phyloP scores from a whole-genome alignment of 2,888 invertebrate species.

The Camptogramma bilineatum region DNA sequence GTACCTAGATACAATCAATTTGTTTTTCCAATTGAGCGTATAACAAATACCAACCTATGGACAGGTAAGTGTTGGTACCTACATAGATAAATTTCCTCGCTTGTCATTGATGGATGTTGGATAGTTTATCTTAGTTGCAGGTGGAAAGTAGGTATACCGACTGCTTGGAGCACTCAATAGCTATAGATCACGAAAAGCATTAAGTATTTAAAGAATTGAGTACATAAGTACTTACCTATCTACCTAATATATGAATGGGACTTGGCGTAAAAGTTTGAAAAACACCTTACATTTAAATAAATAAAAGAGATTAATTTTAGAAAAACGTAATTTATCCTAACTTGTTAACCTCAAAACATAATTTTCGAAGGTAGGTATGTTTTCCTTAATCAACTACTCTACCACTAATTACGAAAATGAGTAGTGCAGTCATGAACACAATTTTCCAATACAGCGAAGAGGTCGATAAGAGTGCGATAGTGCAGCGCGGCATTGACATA shows the following conservation, averaged over 20 bases:
- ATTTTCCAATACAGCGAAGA: conserved; percentile 72
- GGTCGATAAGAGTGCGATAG: conserved; percentile 79
- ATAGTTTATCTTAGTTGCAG: conserved; percentile 35
- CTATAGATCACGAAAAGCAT: not conserved
- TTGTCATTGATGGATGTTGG: conserved; percentile 37
- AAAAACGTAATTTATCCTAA: too few species aligned
- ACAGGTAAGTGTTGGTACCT: conserved; percentile 1
- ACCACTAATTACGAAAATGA: conserved; percentile 22
- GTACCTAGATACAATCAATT: conserved; percentile 4
- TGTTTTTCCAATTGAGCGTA: conserved; percentile 7
- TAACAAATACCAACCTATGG: not conserved
- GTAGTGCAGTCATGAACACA: conserved; percentile 44
- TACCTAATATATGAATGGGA: too few species aligned
- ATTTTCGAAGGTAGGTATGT: conserved; percentile 2
- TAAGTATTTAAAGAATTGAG: not conserved
- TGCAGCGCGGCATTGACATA: conserved; percentile 80
- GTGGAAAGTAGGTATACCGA: not conserved
- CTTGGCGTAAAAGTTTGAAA: too few species aligned
- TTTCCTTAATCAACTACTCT: not conserved
- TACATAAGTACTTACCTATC: not conserved
- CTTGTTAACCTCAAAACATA: not conserved
- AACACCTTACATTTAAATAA: too few species aligned
- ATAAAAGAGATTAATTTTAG: too few species aligned
- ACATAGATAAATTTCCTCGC: conserved; percentile 19
- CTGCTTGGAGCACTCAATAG: not conserved